Evolutionary conservation across 2,113 vertebrate genomes (phyloP).

Genomic region (Mormyrus lacerda): DNA sequence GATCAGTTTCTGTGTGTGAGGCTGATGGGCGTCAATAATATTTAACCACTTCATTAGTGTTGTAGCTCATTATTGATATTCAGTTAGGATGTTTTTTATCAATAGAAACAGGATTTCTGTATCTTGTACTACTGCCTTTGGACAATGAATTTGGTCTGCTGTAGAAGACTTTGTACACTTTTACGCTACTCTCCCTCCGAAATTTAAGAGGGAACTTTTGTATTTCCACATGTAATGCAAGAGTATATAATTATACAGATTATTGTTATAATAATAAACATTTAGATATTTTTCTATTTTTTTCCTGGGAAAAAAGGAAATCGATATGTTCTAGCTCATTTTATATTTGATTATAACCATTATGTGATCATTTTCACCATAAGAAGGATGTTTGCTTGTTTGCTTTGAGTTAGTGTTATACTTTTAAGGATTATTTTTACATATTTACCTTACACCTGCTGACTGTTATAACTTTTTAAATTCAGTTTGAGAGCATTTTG

Average conservation of each 20-base stretch:
- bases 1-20: conserved; percentile 6
- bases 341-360: conserved; percentile 7
- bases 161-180: conserved; percentile 21
- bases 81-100: conserved; percentile 1
- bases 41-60: conserved; percentile 14
- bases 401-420: background rate
- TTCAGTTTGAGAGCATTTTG: conserved; percentile 13
- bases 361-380: background rate
- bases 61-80: conserved; percentile 15
- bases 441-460: conserved; percentile 1
- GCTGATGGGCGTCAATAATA: background rate
- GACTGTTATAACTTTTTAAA: conserved; percentile 11
- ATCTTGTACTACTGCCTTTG: background rate
- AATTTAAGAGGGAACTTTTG: conserved; percentile 14
- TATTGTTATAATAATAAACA: conserved; percentile 18
- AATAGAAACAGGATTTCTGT: conserved; percentile 12
- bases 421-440: background rate
- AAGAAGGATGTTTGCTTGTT: background rate
- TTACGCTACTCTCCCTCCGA: conserved; percentile 3
- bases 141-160: conserved; percentile 14
- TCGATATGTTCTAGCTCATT: background rate
- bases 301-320: background rate
- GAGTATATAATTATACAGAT: conserved; percentile 9
- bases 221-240: conserved; percentile 15
- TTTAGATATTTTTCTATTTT: conserved; percentile 24